Conservation (phyloP, 2,113 vertebrate species). For the Antennarius striatus region DNA sequence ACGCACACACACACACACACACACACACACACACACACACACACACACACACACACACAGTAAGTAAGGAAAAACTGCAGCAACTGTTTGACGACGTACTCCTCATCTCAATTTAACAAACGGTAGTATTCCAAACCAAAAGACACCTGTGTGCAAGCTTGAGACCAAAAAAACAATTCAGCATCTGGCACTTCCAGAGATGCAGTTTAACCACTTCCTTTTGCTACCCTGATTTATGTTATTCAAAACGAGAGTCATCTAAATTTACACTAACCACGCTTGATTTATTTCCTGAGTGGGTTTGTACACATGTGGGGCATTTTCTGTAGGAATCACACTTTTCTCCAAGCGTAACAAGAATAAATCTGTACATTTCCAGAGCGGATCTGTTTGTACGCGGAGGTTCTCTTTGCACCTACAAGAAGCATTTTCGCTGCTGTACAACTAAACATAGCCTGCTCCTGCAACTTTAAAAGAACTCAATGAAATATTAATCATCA, state of each 20-base stretch:
- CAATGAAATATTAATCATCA: conserved; percentile 77
- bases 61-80: conserved; percentile 48
- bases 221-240: not conserved
- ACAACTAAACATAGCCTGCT: conserved; percentile 53
- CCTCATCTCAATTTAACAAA: conserved; percentile 44
- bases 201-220: not conserved
- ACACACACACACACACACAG: not conserved
- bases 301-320: not conserved
- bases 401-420: conserved; percentile 51
- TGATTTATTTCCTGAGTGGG: conserved; percentile 9
- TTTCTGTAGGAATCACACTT: not conserved
- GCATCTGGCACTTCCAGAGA: conserved; percentile 4
- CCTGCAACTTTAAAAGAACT: conserved; percentile 60
- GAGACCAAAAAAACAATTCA: conserved; percentile 18
- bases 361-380: conserved; percentile 21
- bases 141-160: conserved; percentile 4
- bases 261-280: not conserved
- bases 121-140: conserved; percentile 25
- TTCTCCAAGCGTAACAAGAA: not conserved
- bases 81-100: conserved; percentile 51
- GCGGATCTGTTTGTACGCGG: not conserved
- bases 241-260: not conserved
- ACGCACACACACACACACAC: conserved; percentile 11
- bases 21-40: conserved; percentile 76
- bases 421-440: conserved; percentile 16